These are phyloP conservation scores for Lysandra coridon DNA, from an alignment of 2,888 invertebrate species.

Conservation along the genomic window DNA sequence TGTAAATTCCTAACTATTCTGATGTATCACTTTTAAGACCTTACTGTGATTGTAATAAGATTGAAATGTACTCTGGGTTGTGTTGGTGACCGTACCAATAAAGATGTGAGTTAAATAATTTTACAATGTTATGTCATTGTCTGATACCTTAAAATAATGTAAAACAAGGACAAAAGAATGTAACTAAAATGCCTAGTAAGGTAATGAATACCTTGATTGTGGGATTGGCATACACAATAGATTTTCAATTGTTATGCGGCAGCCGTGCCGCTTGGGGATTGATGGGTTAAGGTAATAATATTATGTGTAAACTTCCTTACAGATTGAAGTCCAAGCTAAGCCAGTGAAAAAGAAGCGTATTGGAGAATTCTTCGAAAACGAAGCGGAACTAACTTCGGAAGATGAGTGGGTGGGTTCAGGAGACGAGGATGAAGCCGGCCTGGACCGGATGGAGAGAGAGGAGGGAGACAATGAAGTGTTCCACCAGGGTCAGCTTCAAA, in stretches of 20 bases:
- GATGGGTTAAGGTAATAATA: not conserved
- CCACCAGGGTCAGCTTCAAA: conserved; percentile 87
- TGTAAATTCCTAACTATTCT: too few species aligned
- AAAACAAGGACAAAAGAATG: too few species aligned
- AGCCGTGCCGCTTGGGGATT: too few species aligned
- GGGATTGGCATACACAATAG: too few species aligned
- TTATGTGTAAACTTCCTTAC: conserved; percentile 35
- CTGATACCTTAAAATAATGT: too few species aligned
- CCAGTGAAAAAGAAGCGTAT: conserved; percentile 67
- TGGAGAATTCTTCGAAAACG: conserved; percentile 91
- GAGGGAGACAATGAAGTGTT: conserved; percentile 91
- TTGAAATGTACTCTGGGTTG: too few species aligned
- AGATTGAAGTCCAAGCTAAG: conserved; percentile 58
- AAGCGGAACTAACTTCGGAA: conserved; percentile 93
- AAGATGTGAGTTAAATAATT: not conserved
- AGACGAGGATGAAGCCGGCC: conserved; percentile 90
- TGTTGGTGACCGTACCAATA: too few species aligned
- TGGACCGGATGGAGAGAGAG: conserved; percentile 91
- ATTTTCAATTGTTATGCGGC: too few species aligned
- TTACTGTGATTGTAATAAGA: too few species aligned
- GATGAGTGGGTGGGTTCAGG: conserved; percentile 92
- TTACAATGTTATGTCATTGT: not conserved
- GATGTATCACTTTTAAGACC: too few species aligned
- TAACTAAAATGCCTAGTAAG: too few species aligned
- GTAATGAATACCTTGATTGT: not conserved